Evolutionary conservation across 2,113 vertebrate species (phyloP).

Genomic region (Pseudorhombus dupliciocellatus): DNA sequence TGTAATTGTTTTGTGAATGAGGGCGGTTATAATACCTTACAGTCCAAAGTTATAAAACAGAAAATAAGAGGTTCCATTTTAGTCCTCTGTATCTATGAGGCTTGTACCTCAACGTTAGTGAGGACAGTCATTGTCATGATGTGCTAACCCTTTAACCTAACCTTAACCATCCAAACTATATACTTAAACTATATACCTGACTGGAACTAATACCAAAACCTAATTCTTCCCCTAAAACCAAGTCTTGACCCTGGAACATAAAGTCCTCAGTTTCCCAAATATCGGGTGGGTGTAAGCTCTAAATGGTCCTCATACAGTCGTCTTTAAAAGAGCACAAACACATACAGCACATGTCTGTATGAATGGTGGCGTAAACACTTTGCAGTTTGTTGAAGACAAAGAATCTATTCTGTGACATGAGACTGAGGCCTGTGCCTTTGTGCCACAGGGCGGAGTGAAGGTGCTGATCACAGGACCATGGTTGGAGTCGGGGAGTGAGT

Average conservation of each 20-base stretch:
- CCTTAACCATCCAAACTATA: no score
- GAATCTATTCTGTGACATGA: not conserved
- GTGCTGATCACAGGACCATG: constrained; percentile 98
- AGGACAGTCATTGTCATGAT: no score
- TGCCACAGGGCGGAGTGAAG: constrained; percentile 93
- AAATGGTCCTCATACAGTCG: no score
- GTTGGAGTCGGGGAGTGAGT: constrained; percentile 96
- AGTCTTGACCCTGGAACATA: no score
- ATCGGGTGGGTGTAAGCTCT: no score
- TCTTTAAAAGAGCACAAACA: no score
- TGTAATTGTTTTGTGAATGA: constrained; percentile 12
- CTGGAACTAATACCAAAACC: no score
- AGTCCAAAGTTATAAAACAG: constrained; percentile 1
- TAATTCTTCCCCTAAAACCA: no score
- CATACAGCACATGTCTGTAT: not conserved
- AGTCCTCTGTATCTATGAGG: constrained; percentile 13
- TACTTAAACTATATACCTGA: no score
- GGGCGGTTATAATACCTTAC: not conserved
- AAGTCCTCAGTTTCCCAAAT: no score
- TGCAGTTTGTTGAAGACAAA: not conserved
- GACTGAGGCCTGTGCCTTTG: constrained; percentile 34
- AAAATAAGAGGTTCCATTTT: constrained; percentile 6
- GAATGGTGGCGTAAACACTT: not conserved
- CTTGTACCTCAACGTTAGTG: no score
- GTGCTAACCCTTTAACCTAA: no score